Evolutionary conservation across 2,113 vertebrate species (phyloP).

Genomic region (Etheostoma spectabile): DNA sequence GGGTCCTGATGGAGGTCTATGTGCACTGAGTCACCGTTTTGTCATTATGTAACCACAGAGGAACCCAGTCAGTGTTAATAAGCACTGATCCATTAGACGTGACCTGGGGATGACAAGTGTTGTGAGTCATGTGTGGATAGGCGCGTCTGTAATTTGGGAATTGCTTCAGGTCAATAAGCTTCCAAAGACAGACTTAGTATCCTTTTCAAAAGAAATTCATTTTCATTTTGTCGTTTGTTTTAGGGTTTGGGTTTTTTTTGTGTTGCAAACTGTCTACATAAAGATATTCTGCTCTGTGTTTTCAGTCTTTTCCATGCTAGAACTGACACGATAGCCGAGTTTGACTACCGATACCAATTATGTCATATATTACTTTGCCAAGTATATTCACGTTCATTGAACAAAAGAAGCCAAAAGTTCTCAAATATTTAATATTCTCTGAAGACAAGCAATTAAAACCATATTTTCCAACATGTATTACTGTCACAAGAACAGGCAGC

Average conservation of each 20-base stretch:
- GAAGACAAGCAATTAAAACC: not conserved
- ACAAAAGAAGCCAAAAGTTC: not conserved
- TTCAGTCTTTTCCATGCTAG: not conserved
- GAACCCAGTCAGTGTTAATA: not conserved
- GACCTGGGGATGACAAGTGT: not conserved
- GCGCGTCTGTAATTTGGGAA: not conserved
- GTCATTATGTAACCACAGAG: constrained; percentile 12
- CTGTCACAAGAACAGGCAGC: no score
- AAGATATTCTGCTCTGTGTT: no score
- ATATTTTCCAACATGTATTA: not conserved
- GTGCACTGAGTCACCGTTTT: not conserved
- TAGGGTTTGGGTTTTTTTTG: no score
- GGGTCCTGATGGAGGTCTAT: not conserved
- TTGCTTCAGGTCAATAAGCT: not conserved
- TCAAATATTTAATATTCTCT: not conserved
- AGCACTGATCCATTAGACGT: not conserved
- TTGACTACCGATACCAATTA: not conserved
- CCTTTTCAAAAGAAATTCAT: not conserved
- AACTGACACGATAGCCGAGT: not conserved
- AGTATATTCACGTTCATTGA: not conserved
- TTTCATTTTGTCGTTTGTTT: not conserved
- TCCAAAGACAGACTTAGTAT: not conserved
- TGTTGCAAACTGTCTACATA: no score
- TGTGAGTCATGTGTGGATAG: not conserved
- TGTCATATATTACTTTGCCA: not conserved